Base-by-base conservation (phyloP, 2,797 vertebrate genomes). In the Cynopterus sphinx region DNA sequence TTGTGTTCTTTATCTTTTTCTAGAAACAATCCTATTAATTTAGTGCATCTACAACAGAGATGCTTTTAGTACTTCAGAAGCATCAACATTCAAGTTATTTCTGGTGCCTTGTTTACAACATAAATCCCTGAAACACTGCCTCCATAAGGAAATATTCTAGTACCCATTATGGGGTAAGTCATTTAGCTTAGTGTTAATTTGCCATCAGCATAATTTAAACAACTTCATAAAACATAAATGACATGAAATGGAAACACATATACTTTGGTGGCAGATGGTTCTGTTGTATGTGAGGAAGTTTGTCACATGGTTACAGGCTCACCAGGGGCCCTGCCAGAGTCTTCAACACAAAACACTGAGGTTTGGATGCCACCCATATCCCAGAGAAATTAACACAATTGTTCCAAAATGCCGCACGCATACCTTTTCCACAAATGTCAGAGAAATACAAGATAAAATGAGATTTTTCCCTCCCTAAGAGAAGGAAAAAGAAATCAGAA, bases 141-240 rank as follows among this genome's bases (percentile, higher is more conserved):
- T 26, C 46, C 5, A 4, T 0, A 49, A 95, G 4, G 6, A 95
- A 90, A 93, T 55, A 9, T 1, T 65, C 21, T 36, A 26, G 49
- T 86, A 94, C 55, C 15, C 0, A 0, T 92, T 13, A 8, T 10
- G 41, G 21, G 55, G 39, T 24, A 90, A 77, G 74, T 39, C 61
- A 70, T 79, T 94, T 59, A 4, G 49, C 26, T 39, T 53, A 41
- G n/a, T 87, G 73, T 75, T 41, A 43, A 95, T 95, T 94, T 59
- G 51, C 43, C 3, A 90, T 55, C 95, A 95, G 88, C 75, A 31
- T 86, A 95, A 95, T 94, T 96, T 88, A 97, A 97, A 84, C 59
- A 15, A 5, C 22, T 94, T 97, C n/a, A 77, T 65, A 94, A 94
- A 94, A 86, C 26, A 95, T 71, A 92, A 95, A 53, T 36, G 13